Conservation (phyloP, 2,888 invertebrate genomes). For the Sminthurinus aureus region DNA sequence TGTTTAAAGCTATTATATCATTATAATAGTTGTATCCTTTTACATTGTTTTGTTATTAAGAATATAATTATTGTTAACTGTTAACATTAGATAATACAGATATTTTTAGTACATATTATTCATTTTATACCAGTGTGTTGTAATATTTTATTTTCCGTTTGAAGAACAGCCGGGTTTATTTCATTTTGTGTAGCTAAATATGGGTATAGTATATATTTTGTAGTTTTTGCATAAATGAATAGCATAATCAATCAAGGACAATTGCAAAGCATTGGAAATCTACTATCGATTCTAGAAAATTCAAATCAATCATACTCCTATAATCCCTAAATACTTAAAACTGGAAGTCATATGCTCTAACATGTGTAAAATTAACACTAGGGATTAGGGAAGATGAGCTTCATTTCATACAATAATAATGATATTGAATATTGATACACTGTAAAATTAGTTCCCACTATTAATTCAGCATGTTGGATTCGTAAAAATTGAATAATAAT, state of each 20-base stretch:
- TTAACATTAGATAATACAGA: neutral
- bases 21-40: neutral
- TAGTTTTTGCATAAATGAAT: neutral
- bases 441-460: no score
- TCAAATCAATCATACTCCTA: no score
- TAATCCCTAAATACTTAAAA: no score
- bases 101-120: no score
- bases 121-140: neutral
- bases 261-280: neutral
- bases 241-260: constrained; percentile 5
- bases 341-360: no score
- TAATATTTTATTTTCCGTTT: neutral
- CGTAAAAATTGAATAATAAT: neutral
- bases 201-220: neutral
- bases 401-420: no score
- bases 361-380: no score
- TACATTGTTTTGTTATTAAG: neutral
- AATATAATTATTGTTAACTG: neutral
- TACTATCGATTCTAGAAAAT: no score
- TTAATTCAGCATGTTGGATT: neutral
- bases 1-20: neutral
- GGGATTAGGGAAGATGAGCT: no score
- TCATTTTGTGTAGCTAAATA: no score
- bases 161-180: neutral
- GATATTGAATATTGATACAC: no score